Percentiles rank a stretch among this genome's conserved stretches.
Evolutionary conservation across 2,113 vertebrate species (phyloP).

Genomic region (Hepsetus odoe): DNA sequence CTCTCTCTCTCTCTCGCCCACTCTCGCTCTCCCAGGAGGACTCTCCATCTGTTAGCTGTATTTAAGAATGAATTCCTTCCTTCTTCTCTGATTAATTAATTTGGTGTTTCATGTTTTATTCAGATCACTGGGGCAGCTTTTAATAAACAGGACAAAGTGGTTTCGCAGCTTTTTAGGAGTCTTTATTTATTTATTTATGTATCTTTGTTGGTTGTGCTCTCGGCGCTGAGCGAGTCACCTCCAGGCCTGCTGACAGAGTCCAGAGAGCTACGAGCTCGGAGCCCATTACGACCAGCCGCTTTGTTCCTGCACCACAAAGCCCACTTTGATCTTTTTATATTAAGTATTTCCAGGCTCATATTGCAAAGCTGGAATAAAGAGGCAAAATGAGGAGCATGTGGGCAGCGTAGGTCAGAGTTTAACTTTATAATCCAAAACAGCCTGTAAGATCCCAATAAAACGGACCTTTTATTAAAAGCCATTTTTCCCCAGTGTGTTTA

Average conservation of each 20-base stretch:
- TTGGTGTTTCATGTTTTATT: constrained; percentile 12
- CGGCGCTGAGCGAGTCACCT: constrained; percentile 29
- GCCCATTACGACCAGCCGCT: constrained; percentile 80
- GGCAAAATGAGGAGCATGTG: constrained; percentile 89
- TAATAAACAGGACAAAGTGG: neutral
- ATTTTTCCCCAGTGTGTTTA: neutral
- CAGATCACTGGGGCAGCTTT: constrained; percentile 4
- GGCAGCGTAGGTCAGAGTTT: constrained; percentile 76
- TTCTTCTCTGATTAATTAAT: neutral
- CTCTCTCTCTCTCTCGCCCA: neutral
- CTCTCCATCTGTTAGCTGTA: constrained; percentile 44
- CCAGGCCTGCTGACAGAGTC: constrained; percentile 71
- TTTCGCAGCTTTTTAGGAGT: no score
- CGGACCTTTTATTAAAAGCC: neutral
- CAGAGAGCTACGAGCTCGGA: constrained; percentile 71
- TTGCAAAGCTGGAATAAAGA: constrained; percentile 72
- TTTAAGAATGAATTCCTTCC: constrained; percentile 24
- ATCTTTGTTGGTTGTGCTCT: no score
- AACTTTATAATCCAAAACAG: constrained; percentile 84
- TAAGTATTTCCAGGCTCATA: constrained; percentile 91
- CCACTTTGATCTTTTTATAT: constrained; percentile 89
- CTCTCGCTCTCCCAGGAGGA: neutral
- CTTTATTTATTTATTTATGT: neutral
- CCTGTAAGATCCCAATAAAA: constrained; percentile 79
- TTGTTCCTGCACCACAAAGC: constrained; percentile 82